Conservation (phyloP, 2,888 invertebrate genomes). For the Xylocampa areola region DNA sequence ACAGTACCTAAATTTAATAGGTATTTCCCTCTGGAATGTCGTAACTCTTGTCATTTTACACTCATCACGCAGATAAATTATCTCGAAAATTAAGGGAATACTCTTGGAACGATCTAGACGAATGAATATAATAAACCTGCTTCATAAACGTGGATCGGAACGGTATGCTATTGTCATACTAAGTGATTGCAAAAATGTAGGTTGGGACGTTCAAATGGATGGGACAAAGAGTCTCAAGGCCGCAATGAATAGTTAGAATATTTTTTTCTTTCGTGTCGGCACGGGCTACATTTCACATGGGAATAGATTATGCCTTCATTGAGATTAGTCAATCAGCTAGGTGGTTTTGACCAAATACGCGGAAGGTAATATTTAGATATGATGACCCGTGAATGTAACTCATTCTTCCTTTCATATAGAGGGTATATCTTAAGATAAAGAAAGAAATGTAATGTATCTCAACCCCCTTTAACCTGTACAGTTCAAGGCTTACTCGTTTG, state of each 20-base stretch:
- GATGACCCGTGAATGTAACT: no score
- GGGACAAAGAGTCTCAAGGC: slow-evolving; percentile 17
- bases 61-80: slow-evolving; percentile 48
- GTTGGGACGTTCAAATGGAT: slow-evolving; percentile 9
- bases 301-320: no score
- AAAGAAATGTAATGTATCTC: no score
- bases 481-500: no score
- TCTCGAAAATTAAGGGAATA: slow-evolving; percentile 32
- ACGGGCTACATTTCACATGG: no score
- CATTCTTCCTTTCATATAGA: no score
- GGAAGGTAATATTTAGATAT: no score
- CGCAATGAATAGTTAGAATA: slow-evolving; percentile 17
- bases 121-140: neutral
- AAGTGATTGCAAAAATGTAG: slow-evolving; percentile 37
- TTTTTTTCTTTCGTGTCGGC: slow-evolving; percentile 7
- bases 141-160: slow-evolving; percentile 1
- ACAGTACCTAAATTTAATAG: slow-evolving; percentile 41
- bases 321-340: no score
- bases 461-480: no score
- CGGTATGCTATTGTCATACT: slow-evolving; percentile 41
- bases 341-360: no score
- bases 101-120: slow-evolving; percentile 3
- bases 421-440: no score
- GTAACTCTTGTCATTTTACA: slow-evolving; percentile 40
- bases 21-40: slow-evolving; percentile 48